phyloP scores from a whole-genome alignment of 2,113 vertebrate species.

The Trematomus loennbergii region DNA sequence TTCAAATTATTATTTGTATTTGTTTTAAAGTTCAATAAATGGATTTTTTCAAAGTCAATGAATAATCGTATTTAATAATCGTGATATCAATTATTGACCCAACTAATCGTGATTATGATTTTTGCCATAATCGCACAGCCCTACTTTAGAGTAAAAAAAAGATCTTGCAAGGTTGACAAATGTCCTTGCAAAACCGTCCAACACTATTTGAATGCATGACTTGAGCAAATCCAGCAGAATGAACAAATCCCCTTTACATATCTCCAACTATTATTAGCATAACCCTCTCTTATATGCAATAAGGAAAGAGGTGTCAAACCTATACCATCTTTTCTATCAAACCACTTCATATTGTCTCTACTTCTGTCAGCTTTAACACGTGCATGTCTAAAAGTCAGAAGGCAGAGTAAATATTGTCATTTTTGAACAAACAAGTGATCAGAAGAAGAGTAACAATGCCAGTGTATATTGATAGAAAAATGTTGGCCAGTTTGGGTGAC shows the following conservation, averaged over 20 bases:
- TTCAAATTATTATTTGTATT: too few relatives aligned
- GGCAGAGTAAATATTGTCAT: not conserved
- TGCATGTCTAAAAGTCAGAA: not conserved
- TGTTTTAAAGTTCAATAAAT: too few relatives aligned
- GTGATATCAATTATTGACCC: too few relatives aligned
- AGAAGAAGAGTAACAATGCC: not conserved
- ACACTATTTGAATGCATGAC: not conserved
- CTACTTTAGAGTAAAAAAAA: not conserved
- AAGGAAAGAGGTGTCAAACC: not conserved
- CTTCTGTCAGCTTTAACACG: not conserved
- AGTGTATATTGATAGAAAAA: not conserved
- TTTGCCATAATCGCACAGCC: too few relatives aligned
- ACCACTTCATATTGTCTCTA: not conserved
- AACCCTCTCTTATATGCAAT: not conserved
- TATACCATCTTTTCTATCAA: not conserved
- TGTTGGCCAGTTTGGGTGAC: not conserved
- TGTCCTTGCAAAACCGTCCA: conserved; percentile 5
- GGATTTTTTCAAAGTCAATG: too few relatives aligned
- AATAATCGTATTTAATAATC: too few relatives aligned
- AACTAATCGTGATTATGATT: too few relatives aligned
- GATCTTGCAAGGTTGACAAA: not conserved
- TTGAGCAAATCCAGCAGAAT: not conserved
- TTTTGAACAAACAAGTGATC: conserved; percentile 28
- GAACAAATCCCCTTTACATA: conserved; percentile 16
- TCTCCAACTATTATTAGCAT: not conserved